Base-by-base conservation (phyloP, 1,140 invertebrate genomes). In the Drosophila ananassae region DNA sequence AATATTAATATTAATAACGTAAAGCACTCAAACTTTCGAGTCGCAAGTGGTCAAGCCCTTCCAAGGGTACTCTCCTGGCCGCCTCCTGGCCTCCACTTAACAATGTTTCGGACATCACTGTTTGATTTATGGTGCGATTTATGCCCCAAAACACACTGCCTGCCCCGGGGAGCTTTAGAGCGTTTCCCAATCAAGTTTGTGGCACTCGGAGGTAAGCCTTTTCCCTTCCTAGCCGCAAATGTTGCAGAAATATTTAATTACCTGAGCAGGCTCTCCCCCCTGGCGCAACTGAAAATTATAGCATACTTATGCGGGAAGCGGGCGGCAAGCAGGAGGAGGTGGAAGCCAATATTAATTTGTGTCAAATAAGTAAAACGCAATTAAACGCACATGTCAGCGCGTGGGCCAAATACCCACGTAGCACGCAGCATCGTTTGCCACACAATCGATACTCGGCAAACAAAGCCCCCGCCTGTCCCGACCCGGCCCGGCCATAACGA, bases 1-100 rank as follows among this genome's bases (percentile, higher is more conserved):
- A 89, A 89, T 85, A 85, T 87, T 87, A 89, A 89, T 85, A 85
- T 87, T 87, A 82, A 87, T 87, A 89, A 82, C 75, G 74, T 78
- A 72, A 81, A 82, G 89, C 72, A 71, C 78, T 87, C 57, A 59
- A 66, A 47, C 48, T 63, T 63, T 46, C 64, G 21, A 72, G 54
- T 69, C 48, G 44, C 46, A 79, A 74, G 54, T 71, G 78, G 81
- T 80, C 82, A 84, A 85, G 66, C 54, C 34, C 61, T n/a, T 17
- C 24, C 2, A 39, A 12, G 12, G 37, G 1, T n/a, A 34, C 10
- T 41, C 22, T 22, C 57, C 60, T 64, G 76, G 75, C 67, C 56
- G 17, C 17, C 1, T 17, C 1, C 17, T 17, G 63, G 39, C 48
- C 13, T 48, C 37, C 60, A 47, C 30, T 0, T 32, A 9, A 9